These are phyloP conservation scores for Menidia beryllina DNA, from an alignment of 2,113 vertebrate species.

Conservation along the genomic window DNA sequence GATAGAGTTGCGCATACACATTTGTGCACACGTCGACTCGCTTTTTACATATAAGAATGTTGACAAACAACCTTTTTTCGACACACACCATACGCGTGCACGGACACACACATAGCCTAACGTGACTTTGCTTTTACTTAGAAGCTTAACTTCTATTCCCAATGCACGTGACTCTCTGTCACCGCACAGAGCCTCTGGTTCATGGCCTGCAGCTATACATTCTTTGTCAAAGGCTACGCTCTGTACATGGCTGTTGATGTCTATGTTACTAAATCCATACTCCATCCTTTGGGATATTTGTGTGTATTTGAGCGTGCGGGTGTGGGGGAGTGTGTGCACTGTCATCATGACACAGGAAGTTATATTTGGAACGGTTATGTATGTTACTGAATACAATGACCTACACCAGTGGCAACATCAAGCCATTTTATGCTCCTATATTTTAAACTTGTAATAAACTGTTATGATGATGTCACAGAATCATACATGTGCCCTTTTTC, in stretches of 20 bases:
- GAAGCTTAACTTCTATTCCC: constrained; percentile 19
- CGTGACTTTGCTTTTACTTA: constrained; percentile 12
- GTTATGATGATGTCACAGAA: constrained; percentile 1
- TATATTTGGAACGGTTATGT: constrained; percentile 28
- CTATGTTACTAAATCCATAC: constrained; percentile 46
- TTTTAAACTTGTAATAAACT: constrained; percentile 9
- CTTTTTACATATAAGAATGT: constrained; percentile 12
- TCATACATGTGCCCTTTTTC: constrained; percentile 11
- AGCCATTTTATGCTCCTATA: constrained; percentile 27
- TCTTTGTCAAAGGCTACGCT: constrained; percentile 59
- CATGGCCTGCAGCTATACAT: constrained; percentile 66
- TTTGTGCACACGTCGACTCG: background rate
- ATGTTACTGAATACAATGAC: constrained; percentile 9
- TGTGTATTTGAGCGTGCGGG: too few species aligned
- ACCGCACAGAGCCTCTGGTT: constrained; percentile 63
- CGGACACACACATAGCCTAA: constrained; percentile 2
- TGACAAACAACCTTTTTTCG: constrained; percentile 2
- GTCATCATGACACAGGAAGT: background rate
- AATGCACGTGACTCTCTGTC: constrained; percentile 45
- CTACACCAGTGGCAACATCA: constrained; percentile 20
- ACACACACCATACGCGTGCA: background rate
- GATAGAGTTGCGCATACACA: constrained; percentile 32
- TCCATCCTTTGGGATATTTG: constrained; percentile 10
- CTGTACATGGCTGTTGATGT: constrained; percentile 63
- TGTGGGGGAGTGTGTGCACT: background rate